Base-by-base conservation (phyloP, 92 coral and sea anemone genomes). In the Actinostola sp. region DNA sequence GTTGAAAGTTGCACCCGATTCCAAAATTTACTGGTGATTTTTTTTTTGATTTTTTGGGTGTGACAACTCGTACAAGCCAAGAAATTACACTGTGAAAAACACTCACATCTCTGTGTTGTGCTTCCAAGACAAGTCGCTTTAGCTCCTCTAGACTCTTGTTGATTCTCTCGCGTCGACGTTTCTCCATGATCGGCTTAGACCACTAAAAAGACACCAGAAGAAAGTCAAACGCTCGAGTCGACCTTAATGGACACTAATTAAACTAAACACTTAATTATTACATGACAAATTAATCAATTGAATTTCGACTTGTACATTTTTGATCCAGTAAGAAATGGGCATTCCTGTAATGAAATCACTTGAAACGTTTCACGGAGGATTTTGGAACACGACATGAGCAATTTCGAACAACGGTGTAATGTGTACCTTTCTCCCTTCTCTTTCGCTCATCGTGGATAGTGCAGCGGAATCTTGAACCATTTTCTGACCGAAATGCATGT, bases 151-250 rank as follows among this genome's bases (percentile, higher is more conserved):
- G 73, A 42, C 93, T 94, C 54, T 88, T 78, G 63, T 94, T 94
- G 57, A 94, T 94, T 26, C 98, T 72, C 70, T 92, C 98, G 6
- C 98, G 89, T 29, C 98, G 66, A 73, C 93, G 79, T 75, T 92
- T 92, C 58, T 94, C 98, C 95, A 94, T 88, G n/a, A 91, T 73
- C 21, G 97, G 98, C 43, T 94, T 94, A 90, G 97, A 87, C 85
- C 97, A 90, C 97, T 90, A 14, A 49, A 71, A 51, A 43, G 49
- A 38, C 1, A 32, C 54, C 12, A 9, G 4, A 48, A 13, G n/a
- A 39, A 3, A 48, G 54, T 48, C n/a, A n/a, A n/a, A n/a, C n/a
- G n/a, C n/a, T n/a, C n/a, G 42, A 36, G 4, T 36, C 11, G 11
- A 11, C 11, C 11, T 11, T 36, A 36, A 36, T 36, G 42, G 11